Percentiles rank a stretch among this genome's conserved stretches.
Conservation (phyloP, 1,140 invertebrate genomes). For the Drosophila pandora region DNA sequence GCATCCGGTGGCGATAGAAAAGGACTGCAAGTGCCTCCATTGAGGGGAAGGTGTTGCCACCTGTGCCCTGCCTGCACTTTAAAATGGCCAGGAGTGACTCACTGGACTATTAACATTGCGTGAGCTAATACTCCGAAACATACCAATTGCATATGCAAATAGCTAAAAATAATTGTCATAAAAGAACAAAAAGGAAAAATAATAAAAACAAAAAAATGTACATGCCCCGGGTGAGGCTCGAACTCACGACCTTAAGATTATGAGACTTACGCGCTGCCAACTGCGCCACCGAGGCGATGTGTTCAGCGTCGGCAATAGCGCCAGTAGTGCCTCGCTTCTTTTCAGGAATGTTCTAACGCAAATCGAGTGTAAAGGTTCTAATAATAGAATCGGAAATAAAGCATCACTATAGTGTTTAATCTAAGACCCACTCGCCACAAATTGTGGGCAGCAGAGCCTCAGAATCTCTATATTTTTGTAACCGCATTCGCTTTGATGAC, state of each 20-base stretch:
- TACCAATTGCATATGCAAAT: slow-evolving; percentile 1
- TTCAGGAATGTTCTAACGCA: slow-evolving; percentile 1
- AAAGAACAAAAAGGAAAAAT: neutral
- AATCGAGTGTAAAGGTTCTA: neutral
- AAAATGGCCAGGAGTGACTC: slow-evolving; percentile 10
- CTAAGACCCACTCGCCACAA: too few species aligned
- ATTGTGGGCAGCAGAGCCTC: too few species aligned
- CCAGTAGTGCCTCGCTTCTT: neutral
- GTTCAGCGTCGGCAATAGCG: slow-evolving; percentile 8
- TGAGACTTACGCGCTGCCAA: slow-evolving; percentile 98
- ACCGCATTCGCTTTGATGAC: neutral
- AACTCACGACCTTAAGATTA: slow-evolving; percentile 99
- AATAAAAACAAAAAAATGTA: slow-evolving; percentile 50
- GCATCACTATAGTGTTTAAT: too few species aligned
- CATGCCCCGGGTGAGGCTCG: slow-evolving; percentile 96
- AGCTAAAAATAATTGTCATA: neutral
- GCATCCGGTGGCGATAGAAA: neutral
- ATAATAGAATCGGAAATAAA: neutral
- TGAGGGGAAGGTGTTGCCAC: slow-evolving; percentile 10
- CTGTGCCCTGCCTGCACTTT: neutral
- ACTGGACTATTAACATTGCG: slow-evolving; percentile 3
- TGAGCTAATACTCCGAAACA: neutral
- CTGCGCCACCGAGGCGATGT: slow-evolving; percentile 93
- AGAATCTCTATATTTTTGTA: too few species aligned
- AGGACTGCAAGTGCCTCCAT: neutral